Evolutionary conservation across 2,113 vertebrate genomes (phyloP), one percentile per base, ranked within the genome.

Genomic region (Rafetus swinhoei): DNA sequence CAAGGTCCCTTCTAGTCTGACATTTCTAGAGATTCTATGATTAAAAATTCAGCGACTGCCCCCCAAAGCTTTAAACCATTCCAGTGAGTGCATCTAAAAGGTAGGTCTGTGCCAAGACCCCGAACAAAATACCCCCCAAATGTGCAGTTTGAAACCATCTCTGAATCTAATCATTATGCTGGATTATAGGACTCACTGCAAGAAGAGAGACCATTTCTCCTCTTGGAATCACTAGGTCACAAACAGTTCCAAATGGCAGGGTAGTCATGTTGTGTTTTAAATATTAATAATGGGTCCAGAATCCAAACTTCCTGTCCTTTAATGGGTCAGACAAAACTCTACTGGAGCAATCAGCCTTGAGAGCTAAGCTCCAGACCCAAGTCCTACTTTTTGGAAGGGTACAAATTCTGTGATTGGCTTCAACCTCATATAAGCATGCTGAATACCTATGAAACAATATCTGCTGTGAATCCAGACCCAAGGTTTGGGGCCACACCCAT

Each of bases 231-330:
- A 7, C 7, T 74, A 11, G 90, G 19, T 13, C 60, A 13, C 35
- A 80, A 93, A 7, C 7, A 21, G 35, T 21, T 74, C 69, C 9
- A 7, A 89, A 86, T n/a, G 2, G 1, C 3, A 16, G 5, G 72
- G 32, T 0, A 84, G 2, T 1, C 65, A 0, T 3, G 0, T 69
- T 76, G 19, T 76, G 74, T 45, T 24, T 76, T 3, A 50, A 24
- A 45, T 76, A 74, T 24, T 22, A 76, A 76, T 50, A 19, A 76
- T 35, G 35, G 18, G 18, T 11, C 72, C 35, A 45, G 72, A 45
- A 22, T 76, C 35, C 21, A 76, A 76, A 5, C 45, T 45, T 45
- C 15, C 32, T 65, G 29, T 21, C 72, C 72, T 2, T 59, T 14
- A 13, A 52, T 2, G 72, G 45, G 88, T 39, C 3, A 88, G 53